These are phyloP conservation scores for Conus betulinus DNA, from an alignment of 1,140 invertebrate genomes.

Conservation along the genomic window DNA sequence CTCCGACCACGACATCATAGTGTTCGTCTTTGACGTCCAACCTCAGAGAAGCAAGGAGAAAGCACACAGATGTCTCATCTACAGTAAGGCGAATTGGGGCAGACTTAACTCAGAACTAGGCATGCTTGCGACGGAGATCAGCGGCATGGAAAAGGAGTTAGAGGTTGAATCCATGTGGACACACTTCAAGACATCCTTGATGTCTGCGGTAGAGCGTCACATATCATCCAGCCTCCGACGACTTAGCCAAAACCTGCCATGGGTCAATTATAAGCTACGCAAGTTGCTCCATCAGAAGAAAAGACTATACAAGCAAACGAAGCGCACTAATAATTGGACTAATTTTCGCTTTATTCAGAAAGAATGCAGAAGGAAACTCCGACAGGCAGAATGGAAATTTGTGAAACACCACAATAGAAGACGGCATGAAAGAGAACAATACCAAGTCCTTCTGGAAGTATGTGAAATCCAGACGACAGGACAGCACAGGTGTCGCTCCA, in stretches of 20 bases:
- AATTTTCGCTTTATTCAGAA: too few relatives aligned
- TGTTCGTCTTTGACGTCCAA: constrained; percentile 37
- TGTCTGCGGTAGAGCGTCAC: not conserved
- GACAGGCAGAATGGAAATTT: too few relatives aligned
- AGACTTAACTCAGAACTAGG: not conserved
- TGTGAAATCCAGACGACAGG: too few relatives aligned
- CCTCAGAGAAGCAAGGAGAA: constrained; percentile 12
- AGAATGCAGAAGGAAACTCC: too few relatives aligned
- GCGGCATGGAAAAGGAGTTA: not conserved
- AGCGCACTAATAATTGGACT: not conserved
- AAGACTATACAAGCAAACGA: not conserved
- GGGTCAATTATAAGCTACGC: not conserved
- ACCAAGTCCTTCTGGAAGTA: too few relatives aligned
- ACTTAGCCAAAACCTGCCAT: not conserved
- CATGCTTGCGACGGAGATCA: too few relatives aligned
- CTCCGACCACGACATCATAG: constrained; percentile 44
- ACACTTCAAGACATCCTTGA: not conserved
- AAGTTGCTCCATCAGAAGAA: too few relatives aligned
- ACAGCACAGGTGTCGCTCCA: too few relatives aligned
- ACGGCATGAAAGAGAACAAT: too few relatives aligned
- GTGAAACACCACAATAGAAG: too few relatives aligned
- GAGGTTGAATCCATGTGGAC: not conserved
- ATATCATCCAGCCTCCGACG: too few relatives aligned
- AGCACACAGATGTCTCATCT: constrained; percentile 32
- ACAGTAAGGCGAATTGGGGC: not conserved